Base-by-base conservation (phyloP, 2,797 vertebrate genomes). In the Brotula barbata region DNA sequence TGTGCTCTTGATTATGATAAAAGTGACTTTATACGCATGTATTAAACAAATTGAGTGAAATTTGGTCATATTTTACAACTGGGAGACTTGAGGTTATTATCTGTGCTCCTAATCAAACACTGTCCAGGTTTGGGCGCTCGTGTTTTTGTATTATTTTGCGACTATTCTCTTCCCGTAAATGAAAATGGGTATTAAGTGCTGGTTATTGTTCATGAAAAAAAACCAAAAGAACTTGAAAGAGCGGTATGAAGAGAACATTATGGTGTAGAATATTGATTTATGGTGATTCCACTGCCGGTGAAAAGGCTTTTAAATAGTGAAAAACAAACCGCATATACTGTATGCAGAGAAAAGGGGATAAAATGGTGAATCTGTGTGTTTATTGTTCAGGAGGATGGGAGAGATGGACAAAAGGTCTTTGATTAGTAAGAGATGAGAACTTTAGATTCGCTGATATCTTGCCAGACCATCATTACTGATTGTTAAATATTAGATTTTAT, bases 1-100 rank as follows among this genome's bases (percentile, higher is more conserved):
- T 50, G 12, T 22, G 33, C 68, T 48, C 23, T 50, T 48, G 10
- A 61, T 60, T 57, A 33, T 57, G 69, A 53, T 36, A 62, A 15
- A 34, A 62, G 21, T 39, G 11, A 37, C 34, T 28, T 16, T 12
- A 48, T 43, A 15, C 55, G 5, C 15, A 21, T 16, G 22, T 17
- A 16, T 46, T 7, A 40, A 23, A 14, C 16, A 17, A 22, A 36
- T 37, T 44, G 22, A 16, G 21, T 11, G 8, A 21, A 41, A 53
- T 13, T 23, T 33, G 33, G 0, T 40, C 31, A 37, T 15, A 6
- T 33, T 33, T 33, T 22, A 15, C 36, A 52, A 13, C 17, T 15
- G 14, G 31, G 15, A 23, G 11, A 19, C 2, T 39, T 33, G 12
- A n/a, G n/a, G n/a, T 10, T 33, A 6, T 7, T 33, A 2, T 33